Base-by-base conservation (phyloP, 2,113 vertebrate genomes). In the Trichechus manatus region DNA sequence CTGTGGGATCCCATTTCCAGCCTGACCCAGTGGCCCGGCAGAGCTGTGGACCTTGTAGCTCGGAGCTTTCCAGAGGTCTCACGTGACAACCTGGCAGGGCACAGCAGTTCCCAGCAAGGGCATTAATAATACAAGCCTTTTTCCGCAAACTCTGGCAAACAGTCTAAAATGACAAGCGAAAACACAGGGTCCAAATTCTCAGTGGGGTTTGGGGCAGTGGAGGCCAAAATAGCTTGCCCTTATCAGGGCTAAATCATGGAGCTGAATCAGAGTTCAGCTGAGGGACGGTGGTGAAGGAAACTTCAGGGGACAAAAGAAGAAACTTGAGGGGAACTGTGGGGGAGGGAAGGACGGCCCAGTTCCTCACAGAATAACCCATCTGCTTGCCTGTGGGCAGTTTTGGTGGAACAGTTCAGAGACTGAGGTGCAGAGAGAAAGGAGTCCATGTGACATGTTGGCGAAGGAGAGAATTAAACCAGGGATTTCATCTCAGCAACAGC, bases 111-210 rank as follows among this genome's bases (percentile, higher is more conserved):
- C 95, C 56, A 1, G 91, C 87, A 83, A 94, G 87, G 84, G 15
- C 92, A 95, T 97, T 94, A 97, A 97, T 97, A 98, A 98, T 96
- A 95, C 90, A 97, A 59, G 72, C 72, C 85, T 96, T 96, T 95
- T 96, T 92, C 97, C 87, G 9, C 64, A 97, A 97, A 97, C 97
- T 96, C 97, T 93, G 96, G 95, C 97, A 96, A 98, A 97, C 87
- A 74, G 53, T 96, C 92, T 97, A 74, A 97, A 56, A 88, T 86
- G 96, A 97, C 92, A 97, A 97, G 87, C 90, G 84, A 95, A 97
- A 97, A 97, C 96, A 96, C 0, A 44, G 63, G 7, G 66, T 93
- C 95, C 90, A 84, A 96, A 97, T 82, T 90, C 93, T 96, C 97
- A 72, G 80, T 25, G 87, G 94, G 77, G 68, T 70, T 75, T 25